Percentiles rank a stretch among this genome's conserved stretches.
Conservation (phyloP, 2,113 vertebrate species). For the Xiphias gladius region DNA sequence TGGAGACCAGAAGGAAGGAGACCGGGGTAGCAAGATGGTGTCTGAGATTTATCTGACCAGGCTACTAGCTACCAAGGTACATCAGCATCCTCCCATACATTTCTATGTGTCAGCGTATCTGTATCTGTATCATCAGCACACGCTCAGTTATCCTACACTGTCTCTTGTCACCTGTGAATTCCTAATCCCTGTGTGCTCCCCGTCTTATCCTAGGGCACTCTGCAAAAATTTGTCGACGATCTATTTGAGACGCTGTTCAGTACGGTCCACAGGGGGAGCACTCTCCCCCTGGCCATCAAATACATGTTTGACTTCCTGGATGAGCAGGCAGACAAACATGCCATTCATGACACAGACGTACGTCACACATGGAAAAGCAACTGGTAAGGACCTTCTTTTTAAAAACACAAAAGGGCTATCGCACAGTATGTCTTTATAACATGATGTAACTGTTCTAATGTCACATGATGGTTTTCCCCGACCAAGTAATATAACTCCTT, state of each 20-base stretch:
- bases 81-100: background rate
- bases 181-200: background rate
- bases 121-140: background rate
- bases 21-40: conserved; percentile 99
- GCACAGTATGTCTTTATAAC: background rate
- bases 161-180: background rate
- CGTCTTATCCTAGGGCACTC: conserved; percentile 88
- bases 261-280: conserved; percentile 95
- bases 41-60: conserved; percentile 99
- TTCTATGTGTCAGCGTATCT: background rate
- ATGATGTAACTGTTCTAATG: background rate
- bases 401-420: too few species aligned
- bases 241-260: conserved; percentile 99
- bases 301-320: conserved; percentile 99
- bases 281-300: conserved; percentile 97
- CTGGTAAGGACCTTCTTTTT: conserved; percentile 85
- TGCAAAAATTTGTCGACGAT: conserved; percentile 99
- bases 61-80: conserved; percentile 96
- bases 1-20: conserved; percentile 98
- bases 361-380: conserved; percentile 99
- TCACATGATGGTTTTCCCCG: background rate
- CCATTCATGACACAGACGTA: conserved; percentile 96
- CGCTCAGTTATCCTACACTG: background rate
- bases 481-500: background rate
- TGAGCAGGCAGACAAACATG: conserved; percentile 96